Evolutionary conservation across 2,888 invertebrate species (phyloP).

Genomic region (Drosophila yooni): DNA sequence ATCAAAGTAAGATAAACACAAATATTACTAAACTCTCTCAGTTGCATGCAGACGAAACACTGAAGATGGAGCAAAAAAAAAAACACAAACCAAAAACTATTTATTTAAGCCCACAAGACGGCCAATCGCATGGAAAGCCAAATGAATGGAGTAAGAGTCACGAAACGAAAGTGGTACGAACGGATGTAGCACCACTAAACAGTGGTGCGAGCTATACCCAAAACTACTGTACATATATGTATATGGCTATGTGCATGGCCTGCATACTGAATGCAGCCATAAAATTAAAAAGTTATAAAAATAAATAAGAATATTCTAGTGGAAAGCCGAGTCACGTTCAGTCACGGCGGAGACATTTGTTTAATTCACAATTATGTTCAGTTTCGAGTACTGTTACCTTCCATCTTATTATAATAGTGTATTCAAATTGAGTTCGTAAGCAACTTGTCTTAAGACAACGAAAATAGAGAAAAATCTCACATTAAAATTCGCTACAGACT

Average conservation of each 20-base stretch:
- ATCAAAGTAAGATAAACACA: conserved; percentile 26
- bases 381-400: conserved; percentile 14
- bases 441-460: not conserved
- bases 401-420: not conserved
- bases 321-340: conserved; percentile 22
- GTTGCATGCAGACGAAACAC: conserved; percentile 32
- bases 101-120: conserved; percentile 9
- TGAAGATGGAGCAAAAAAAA: conserved; percentile 6
- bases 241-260: conserved; percentile 8
- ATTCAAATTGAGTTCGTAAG: not conserved
- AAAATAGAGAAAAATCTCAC: not conserved
- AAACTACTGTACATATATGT: not conserved
- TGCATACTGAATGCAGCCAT: conserved; percentile 24
- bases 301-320: conserved; percentile 31
- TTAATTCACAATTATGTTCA: not conserved
- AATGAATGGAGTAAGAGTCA: conserved; percentile 48
- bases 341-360: not conserved
- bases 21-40: conserved; percentile 57
- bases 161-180: conserved; percentile 74
- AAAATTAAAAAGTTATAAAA: not conserved
- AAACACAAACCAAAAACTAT: conserved; percentile 1
- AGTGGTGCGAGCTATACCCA: conserved; percentile 50
- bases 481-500: not conserved
- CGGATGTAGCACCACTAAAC: conserved; percentile 65
- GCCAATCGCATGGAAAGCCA: conserved; percentile 39